Evolutionary conservation across 2,888 invertebrate genomes (phyloP).

Genomic region (Oscheius sp.): DNA sequence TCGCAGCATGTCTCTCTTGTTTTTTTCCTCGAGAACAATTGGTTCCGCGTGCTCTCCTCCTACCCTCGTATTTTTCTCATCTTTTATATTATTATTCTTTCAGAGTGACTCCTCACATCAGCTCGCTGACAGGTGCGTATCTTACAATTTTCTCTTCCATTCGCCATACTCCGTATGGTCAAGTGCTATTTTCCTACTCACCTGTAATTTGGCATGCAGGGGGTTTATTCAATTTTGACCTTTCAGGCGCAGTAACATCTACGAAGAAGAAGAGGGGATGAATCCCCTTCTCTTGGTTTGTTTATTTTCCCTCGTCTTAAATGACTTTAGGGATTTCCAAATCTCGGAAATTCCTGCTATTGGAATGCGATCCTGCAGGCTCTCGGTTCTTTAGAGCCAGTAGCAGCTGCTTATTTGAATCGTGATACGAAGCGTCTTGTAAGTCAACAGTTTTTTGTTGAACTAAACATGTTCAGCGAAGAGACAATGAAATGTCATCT

Average conservation of each 20-base stretch:
- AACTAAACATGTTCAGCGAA: background rate
- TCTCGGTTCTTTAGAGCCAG: conserved; percentile 21
- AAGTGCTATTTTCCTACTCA: background rate
- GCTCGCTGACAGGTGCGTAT: conserved; percentile 2
- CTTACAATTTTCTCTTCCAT: background rate
- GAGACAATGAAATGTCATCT: background rate
- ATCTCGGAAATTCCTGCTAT: conserved; percentile 35
- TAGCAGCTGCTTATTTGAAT: conserved; percentile 14
- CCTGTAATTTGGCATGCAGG: background rate
- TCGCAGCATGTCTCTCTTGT: background rate
- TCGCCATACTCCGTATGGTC: background rate
- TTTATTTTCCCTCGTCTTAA: background rate
- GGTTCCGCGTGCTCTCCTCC: background rate
- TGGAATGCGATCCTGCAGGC: conserved; percentile 32
- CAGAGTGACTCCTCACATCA: conserved; percentile 16
- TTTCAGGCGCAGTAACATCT: background rate
- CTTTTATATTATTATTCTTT: conserved; percentile 3
- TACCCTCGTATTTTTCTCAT: background rate
- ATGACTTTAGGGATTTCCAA: conserved; percentile 28
- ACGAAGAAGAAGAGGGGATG: conserved; percentile 14
- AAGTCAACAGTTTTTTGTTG: background rate
- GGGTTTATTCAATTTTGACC: no score
- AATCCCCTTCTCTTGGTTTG: conserved; percentile 12
- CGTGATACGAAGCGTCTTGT: background rate
- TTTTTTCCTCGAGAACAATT: conserved; percentile 5